Percentiles rank a stretch among this genome's conserved stretches.
phyloP scores from a whole-genome alignment of 1,140 invertebrate species.

The Eubasilissa regina region DNA sequence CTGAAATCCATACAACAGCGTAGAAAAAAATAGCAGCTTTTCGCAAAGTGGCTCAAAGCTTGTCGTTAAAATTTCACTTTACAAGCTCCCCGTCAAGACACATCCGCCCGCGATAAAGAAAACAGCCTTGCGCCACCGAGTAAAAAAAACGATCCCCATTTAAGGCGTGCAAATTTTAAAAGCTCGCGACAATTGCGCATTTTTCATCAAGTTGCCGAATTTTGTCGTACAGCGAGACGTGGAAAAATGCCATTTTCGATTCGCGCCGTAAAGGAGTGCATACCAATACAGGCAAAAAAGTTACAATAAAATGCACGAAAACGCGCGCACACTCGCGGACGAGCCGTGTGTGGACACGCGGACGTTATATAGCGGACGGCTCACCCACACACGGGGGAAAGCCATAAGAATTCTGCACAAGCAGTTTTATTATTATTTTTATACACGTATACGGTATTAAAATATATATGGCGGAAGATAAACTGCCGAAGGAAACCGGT shows the following conservation, averaged over 20 bases:
- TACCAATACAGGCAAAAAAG: slow-evolving; percentile 32
- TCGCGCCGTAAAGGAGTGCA: slow-evolving; percentile 35
- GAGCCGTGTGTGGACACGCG: slow-evolving; percentile 7
- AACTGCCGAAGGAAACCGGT: neutral
- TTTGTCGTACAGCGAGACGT: neutral
- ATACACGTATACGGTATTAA: slow-evolving; percentile 44
- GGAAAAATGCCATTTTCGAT: neutral
- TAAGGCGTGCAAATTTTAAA: too few relatives aligned
- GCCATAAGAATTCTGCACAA: slow-evolving; percentile 57
- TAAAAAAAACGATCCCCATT: too few relatives aligned
- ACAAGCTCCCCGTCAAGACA: slow-evolving; percentile 5
- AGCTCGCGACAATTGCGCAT: neutral
- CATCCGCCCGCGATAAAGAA: neutral
- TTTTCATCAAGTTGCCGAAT: neutral
- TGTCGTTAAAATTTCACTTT: neutral
- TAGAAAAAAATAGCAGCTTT: neutral
- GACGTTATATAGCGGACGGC: slow-evolving; percentile 27
- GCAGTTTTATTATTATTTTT: slow-evolving; percentile 59
- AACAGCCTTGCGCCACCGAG: neutral
- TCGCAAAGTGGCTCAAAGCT: neutral
- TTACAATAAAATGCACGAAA: slow-evolving; percentile 45
- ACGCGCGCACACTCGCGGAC: slow-evolving; percentile 33
- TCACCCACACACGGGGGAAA: slow-evolving; percentile 43
- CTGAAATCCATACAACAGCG: neutral
- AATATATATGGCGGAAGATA: neutral